Percentiles rank a stretch among this genome's conserved stretches.
phyloP scores from a whole-genome alignment of 2,113 vertebrate species.

The Oxygymnocypris stewartii region DNA sequence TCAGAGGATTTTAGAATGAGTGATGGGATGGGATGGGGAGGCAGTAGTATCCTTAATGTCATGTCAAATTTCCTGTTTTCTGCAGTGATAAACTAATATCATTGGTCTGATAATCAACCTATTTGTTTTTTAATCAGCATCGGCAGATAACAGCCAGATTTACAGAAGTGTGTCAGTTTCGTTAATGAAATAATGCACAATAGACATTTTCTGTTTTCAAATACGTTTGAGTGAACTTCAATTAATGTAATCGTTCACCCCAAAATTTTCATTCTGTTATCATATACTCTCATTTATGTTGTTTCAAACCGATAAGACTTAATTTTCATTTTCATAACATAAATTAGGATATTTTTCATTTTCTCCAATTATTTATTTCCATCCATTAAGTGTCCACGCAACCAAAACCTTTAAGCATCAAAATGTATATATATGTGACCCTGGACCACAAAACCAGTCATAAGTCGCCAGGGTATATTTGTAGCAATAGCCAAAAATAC shows the following conservation, averaged over 20 bases:
- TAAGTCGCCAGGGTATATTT: no score
- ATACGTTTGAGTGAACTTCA: background rate
- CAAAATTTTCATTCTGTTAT: background rate
- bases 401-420: background rate
- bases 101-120: background rate
- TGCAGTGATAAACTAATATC: background rate
- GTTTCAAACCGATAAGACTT: background rate
- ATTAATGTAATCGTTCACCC: background rate
- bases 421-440: background rate
- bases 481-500: no score
- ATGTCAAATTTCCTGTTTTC: background rate
- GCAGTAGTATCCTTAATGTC: conserved; percentile 70
- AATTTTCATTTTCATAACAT: background rate
- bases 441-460: no score
- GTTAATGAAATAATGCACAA: background rate
- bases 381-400: background rate
- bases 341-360: background rate
- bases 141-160: background rate
- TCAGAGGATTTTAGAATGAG: conserved; percentile 62
- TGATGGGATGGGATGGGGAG: conserved; percentile 72
- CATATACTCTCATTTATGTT: background rate
- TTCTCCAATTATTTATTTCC: background rate
- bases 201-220: background rate
- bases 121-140: background rate
- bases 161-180: background rate